These are phyloP conservation scores for Montipora capricornis DNA, from an alignment of 64 coral and sea anemone species.

Conservation along the genomic window DNA sequence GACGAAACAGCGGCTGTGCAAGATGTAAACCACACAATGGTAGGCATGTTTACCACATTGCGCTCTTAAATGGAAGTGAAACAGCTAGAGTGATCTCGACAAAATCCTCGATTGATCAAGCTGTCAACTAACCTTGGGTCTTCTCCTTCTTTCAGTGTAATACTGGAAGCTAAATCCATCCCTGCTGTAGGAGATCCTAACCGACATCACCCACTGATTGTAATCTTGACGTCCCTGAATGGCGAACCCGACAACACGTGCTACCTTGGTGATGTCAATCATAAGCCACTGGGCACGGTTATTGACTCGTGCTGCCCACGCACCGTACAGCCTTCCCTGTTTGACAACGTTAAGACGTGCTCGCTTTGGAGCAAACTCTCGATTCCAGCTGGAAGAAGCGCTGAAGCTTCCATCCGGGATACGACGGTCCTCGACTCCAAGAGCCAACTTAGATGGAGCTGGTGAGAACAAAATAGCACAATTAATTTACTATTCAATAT, in stretches of 20 bases:
- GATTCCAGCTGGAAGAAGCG: constrained; percentile 71
- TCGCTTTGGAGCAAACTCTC: constrained; percentile 65
- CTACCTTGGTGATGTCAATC: constrained; percentile 41
- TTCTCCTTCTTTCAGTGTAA: constrained; percentile 32
- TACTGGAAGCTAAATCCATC: constrained; percentile 51
- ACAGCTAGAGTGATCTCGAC: too few species aligned
- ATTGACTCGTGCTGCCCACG: constrained; percentile 59
- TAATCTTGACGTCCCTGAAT: constrained; percentile 63
- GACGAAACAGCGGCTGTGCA: too few species aligned
- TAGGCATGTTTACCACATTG: too few species aligned
- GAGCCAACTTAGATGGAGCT: constrained; percentile 35
- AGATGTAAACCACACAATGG: too few species aligned
- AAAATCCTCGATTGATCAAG: background rate
- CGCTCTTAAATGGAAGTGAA: too few species aligned
- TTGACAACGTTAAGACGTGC: constrained; percentile 61
- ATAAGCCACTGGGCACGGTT: constrained; percentile 64
- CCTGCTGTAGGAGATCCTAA: constrained; percentile 32
- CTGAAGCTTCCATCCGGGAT: constrained; percentile 72
- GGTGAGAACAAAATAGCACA: background rate
- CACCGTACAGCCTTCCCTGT: constrained; percentile 37
- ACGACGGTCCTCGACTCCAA: constrained; percentile 84
- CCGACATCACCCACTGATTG: constrained; percentile 62
- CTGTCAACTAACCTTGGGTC: constrained; percentile 39
- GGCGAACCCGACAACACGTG: constrained; percentile 38
- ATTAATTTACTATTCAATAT: background rate